A percentile compares a stretch with the other conserved stretches of the same genome.
Conservation (phyloP, 2,797 vertebrate species). For the Melanotaenia boesemani region DNA sequence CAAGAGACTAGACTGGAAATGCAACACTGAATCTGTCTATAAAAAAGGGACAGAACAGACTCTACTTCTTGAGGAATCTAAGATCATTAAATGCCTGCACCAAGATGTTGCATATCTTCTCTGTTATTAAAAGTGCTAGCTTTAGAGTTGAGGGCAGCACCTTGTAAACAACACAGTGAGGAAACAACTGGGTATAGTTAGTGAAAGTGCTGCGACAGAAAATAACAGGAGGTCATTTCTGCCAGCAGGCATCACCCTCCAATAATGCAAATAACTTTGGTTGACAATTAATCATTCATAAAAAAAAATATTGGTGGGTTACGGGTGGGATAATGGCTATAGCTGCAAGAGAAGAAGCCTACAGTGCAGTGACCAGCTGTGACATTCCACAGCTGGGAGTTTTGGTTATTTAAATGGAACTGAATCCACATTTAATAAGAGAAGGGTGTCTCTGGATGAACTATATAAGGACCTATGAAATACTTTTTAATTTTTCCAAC, state of each 20-base stretch:
- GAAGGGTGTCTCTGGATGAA: neutral
- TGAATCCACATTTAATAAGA: slow-evolving; percentile 1
- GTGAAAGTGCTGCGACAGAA: no score
- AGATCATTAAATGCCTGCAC: no score
- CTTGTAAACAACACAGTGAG: neutral
- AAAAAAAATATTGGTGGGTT: no score
- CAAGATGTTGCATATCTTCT: no score
- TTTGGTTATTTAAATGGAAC: neutral
- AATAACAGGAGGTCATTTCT: no score
- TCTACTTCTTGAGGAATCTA: no score
- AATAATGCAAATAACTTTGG: neutral
- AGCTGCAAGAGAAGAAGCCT: neutral
- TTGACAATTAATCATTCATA: neutral
- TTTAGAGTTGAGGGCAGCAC: no score
- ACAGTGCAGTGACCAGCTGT: neutral
- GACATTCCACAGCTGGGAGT: neutral
- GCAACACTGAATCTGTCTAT: no score
- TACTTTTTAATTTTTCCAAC: no score
- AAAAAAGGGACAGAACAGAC: no score
- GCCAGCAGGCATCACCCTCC: neutral
- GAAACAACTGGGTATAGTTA: neutral
- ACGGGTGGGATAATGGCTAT: neutral
- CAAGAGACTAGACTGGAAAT: no score
- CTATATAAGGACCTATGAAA: neutral
- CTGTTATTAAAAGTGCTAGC: no score